A percentile compares a stretch with the other conserved stretches of the same genome.
Evolutionary conservation across 2,797 vertebrate species (phyloP).

Genomic region (Arvicola amphibius): DNA sequence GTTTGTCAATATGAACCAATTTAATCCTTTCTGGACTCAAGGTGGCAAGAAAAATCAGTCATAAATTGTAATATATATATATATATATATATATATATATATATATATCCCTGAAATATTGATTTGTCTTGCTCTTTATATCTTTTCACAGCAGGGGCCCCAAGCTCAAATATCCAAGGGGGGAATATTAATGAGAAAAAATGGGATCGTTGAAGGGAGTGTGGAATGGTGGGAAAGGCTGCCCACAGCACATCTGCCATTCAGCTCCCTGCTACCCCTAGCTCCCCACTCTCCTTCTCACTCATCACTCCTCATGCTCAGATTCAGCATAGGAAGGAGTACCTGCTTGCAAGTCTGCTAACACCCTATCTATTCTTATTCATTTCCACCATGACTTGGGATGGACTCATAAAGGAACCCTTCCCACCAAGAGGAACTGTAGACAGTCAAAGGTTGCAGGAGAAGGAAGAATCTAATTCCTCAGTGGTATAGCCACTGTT

Average conservation of each 20-base stretch:
- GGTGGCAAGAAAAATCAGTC: background rate
- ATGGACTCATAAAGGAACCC: background rate
- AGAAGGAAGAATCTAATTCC: too few species aligned
- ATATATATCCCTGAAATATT: background rate
- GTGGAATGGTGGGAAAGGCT: background rate
- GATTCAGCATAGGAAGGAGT: background rate
- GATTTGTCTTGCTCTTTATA: constrained; percentile 54
- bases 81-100: too few species aligned
- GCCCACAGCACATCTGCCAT: background rate
- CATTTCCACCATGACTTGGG: background rate
- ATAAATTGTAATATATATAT: constrained; percentile 39
- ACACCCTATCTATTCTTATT: background rate
- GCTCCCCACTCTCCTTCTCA: background rate
- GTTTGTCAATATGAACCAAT: constrained; percentile 49
- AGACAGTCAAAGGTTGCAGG: background rate
- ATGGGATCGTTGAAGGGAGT: background rate
- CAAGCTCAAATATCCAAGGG: constrained; percentile 12
- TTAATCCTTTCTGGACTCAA: constrained; percentile 45
- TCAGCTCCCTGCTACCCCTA: background rate
- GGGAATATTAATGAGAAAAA: background rate
- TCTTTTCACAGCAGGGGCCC: background rate
- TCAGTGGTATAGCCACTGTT: background rate
- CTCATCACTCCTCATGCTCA: background rate
- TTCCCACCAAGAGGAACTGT: background rate
- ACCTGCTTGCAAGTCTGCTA: background rate